Base-by-base conservation (phyloP, 1,140 invertebrate species). In the Drosophila sulfurigaster region DNA sequence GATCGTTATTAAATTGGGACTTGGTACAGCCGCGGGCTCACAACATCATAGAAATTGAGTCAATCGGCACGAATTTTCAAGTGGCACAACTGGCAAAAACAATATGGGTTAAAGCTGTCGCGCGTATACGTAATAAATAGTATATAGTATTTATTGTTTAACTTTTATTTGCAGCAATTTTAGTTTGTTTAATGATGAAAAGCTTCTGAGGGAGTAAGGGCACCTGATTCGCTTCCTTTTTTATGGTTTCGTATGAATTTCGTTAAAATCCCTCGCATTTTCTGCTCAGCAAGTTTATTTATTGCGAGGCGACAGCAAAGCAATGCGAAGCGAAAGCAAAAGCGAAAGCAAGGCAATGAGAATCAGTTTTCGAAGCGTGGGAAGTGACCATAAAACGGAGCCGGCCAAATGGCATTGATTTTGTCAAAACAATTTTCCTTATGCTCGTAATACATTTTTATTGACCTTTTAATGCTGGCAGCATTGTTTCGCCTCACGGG, bases 111-210 rank as follows among this genome's bases (percentile, higher is more conserved):
- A 38, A 20, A 46, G 45, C 46, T 30, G 43, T 8, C 6, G 35
- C 2, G 46, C 72, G 69, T 56, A 64, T 66, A 76, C 78, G 60
- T 65, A 79, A 83, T 83, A 38, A 38, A 38, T 38, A 38, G 35
- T 38, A 38, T 38, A 3, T 10, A 38, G 45, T 60, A 69, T 68
- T 65, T 49, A 25, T 45, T 48, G 49, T 62, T 25, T 63, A 56
- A 16, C 16, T 51, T 49, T 86, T 67, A 62, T 57, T 45, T 10
- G 58, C 56, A 68, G 25, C 28, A 35, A 25, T 49, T 72, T 78
- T 80, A 83, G 81, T 79, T 81, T 43, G 38, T 54, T 46, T 52
- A 57, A 54, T 73, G 76, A 67, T 71, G 63, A 38, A 65, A 41
- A 54, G 51, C 30, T 54, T 5, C 13, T 15, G 30, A 11, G 5